Evolutionary conservation across 2,888 invertebrate species (phyloP).

Genomic region (Nematopogon swammerdamellus): DNA sequence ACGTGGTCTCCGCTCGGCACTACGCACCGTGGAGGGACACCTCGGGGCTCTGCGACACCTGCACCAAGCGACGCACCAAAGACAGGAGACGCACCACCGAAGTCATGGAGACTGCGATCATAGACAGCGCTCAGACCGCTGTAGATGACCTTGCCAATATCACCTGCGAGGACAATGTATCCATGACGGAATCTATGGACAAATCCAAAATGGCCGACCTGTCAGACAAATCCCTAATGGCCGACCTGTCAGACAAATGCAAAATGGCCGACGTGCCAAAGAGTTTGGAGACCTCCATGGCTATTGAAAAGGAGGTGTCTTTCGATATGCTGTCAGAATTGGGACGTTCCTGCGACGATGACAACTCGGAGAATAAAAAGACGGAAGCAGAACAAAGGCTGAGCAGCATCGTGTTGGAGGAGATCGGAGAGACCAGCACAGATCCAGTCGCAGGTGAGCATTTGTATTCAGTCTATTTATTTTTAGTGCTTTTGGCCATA

Average conservation of each 20-base stretch:
- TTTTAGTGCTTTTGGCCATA: no score
- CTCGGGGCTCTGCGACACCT: conserved; percentile 25
- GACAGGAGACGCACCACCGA: not conserved
- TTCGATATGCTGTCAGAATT: conserved; percentile 20
- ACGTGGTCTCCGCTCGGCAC: conserved; percentile 10
- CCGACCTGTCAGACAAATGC: no score
- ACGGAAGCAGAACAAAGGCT: not conserved
- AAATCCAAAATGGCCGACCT: not conserved
- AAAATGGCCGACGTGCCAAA: not conserved
- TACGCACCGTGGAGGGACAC: conserved; percentile 17
- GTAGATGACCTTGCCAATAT: not conserved
- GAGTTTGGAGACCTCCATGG: not conserved
- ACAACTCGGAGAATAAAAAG: not conserved
- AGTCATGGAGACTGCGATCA: not conserved
- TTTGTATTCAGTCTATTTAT: not conserved
- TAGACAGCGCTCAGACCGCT: not conserved
- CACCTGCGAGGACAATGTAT: not conserved
- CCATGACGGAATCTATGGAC: not conserved
- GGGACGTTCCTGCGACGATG: conserved; percentile 12
- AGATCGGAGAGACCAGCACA: not conserved
- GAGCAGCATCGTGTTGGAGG: not conserved
- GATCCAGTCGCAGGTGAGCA: no score
- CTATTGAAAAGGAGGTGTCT: conserved; percentile 14
- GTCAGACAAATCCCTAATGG: not conserved
- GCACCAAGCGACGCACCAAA: conserved; percentile 10